Conservation (phyloP, 2,888 invertebrate species). For the Dasysyrphus tricinctus region DNA sequence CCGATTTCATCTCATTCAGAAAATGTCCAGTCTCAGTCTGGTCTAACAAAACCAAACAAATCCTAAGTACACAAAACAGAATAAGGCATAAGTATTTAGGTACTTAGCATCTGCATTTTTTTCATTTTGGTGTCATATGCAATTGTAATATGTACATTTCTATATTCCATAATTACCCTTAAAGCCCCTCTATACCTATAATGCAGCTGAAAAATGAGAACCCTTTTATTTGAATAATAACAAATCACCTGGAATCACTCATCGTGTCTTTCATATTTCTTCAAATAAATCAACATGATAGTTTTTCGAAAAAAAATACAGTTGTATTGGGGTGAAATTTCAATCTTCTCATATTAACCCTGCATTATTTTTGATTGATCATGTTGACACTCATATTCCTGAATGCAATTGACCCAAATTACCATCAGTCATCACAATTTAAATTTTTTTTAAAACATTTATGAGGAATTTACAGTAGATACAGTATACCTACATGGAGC, state of each 20-base stretch:
- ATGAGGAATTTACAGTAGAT: not conserved
- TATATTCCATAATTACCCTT: slow-evolving; percentile 24
- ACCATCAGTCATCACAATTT: slow-evolving; percentile 32
- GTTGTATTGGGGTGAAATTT: slow-evolving; percentile 24
- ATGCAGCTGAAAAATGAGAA: slow-evolving; percentile 24
- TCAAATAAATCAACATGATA: slow-evolving; percentile 23
- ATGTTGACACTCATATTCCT: slow-evolving; percentile 33
- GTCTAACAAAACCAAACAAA: not conserved
- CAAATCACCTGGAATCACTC: slow-evolving; percentile 64
- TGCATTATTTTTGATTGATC: slow-evolving; percentile 61
- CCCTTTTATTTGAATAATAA: slow-evolving; percentile 59
- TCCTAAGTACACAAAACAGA: not conserved
- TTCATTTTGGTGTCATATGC: slow-evolving; percentile 13
- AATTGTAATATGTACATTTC: not conserved
- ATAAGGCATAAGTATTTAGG: not conserved
- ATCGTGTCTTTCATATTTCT: slow-evolving; percentile 30
- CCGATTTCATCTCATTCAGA: too few species aligned
- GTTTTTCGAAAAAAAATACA: not conserved
- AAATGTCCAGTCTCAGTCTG: not conserved
- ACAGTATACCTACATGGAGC: not conserved
- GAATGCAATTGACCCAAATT: slow-evolving; percentile 66
- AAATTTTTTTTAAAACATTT: not conserved
- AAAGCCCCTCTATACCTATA: not conserved
- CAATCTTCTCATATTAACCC: slow-evolving; percentile 9
- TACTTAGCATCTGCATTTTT: slow-evolving; percentile 32